These are phyloP conservation scores for Enteromius paludinosus DNA, from an alignment of 2,797 vertebrate species.

Conservation along the genomic window DNA sequence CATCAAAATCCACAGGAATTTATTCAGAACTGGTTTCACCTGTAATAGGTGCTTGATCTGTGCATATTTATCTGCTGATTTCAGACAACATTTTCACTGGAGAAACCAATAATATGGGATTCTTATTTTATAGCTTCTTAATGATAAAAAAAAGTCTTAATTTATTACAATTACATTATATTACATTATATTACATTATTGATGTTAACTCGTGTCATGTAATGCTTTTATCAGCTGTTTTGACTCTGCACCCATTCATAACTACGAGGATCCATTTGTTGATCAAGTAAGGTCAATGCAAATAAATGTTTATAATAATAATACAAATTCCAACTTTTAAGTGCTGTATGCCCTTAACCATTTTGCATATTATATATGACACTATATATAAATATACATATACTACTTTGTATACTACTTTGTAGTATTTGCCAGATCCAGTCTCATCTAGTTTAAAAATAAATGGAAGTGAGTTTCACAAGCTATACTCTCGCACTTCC, in stretches of 20 bases:
- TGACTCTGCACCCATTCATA: neutral
- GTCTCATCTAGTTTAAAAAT: slow-evolving; percentile 21
- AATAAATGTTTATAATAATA: too few relatives aligned
- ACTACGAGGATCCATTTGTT: neutral
- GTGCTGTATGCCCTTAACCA: neutral
- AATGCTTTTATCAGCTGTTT: neutral
- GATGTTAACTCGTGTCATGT: neutral
- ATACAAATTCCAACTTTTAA: neutral
- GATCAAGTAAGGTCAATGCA: neutral
- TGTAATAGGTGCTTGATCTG: neutral
- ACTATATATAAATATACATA: too few relatives aligned
- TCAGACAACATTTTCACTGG: neutral
- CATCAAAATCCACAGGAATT: neutral
- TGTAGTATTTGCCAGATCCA: neutral
- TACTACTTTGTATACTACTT: neutral
- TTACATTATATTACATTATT: too few relatives aligned
- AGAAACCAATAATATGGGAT: neutral
- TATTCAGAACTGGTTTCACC: neutral
- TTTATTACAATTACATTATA: too few relatives aligned
- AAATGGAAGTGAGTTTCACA: slow-evolving; percentile 27
- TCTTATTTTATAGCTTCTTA: neutral
- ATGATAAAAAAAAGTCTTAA: neutral
- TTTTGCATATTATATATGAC: neutral
- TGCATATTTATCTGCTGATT: neutral
- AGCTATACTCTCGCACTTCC: slow-evolving; percentile 15